A percentile compares a stretch with the other conserved stretches of the same genome.
Evolutionary conservation across 2,113 vertebrate genomes (phyloP).

Genomic region (Poecile atricapillus): DNA sequence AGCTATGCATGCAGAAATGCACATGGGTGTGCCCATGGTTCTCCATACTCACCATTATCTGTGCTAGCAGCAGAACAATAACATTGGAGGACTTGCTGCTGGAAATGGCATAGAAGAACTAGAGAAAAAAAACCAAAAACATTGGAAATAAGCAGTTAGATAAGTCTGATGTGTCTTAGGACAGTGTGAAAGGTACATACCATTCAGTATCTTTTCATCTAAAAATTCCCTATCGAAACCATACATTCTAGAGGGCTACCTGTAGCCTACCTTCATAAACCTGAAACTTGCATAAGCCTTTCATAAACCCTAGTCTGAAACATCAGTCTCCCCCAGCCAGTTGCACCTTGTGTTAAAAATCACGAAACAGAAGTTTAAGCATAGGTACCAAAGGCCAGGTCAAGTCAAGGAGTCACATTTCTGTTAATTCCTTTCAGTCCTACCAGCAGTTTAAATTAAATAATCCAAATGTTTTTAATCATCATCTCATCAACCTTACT

Average conservation of each 20-base stretch:
- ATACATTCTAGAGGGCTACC: neutral
- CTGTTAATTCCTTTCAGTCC: neutral
- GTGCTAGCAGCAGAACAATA: constrained; percentile 95
- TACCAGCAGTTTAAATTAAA: neutral
- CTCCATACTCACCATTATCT: constrained; percentile 92
- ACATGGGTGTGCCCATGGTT: fast-evolving
- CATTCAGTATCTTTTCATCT: neutral
- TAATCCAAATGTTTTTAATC: neutral
- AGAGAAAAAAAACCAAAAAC: neutral
- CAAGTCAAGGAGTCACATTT: neutral
- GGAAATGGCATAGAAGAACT: constrained; percentile 99
- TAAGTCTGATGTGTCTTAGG: neutral
- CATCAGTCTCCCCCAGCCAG: neutral
- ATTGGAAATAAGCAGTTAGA: neutral
- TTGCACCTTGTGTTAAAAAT: neutral
- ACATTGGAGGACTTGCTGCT: constrained; percentile 99
- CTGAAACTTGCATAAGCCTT: neutral
- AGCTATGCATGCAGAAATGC: neutral
- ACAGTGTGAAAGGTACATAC: neutral
- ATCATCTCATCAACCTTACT: neutral
- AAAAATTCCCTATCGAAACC: neutral
- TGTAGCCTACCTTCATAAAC: neutral
- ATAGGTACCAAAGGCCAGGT: neutral
- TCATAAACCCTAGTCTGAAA: neutral
- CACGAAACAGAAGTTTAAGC: neutral